These are phyloP conservation scores for Halocynthia roretzi DNA, from an alignment of 23 tunicate species.

Conservation along the genomic window DNA sequence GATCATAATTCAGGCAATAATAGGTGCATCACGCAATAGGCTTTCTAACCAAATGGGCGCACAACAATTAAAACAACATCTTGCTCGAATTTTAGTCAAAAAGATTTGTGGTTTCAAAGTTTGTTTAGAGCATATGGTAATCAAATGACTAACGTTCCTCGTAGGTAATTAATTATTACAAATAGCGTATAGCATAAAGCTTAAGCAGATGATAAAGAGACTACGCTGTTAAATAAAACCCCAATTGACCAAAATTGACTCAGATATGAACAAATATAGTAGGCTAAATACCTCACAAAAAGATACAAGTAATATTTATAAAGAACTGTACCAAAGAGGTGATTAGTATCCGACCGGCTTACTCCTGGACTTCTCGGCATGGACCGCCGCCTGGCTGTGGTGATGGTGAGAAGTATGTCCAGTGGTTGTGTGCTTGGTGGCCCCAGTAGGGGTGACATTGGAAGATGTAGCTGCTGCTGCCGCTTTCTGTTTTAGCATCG, in stretches of 20 bases:
- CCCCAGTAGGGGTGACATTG: constrained; percentile 87
- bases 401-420: constrained; percentile 69
- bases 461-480: constrained; percentile 37
- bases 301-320: background rate
- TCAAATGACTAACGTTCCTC: background rate
- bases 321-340: no score
- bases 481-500: constrained; percentile 45
- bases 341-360: constrained; percentile 56
- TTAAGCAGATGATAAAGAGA: background rate
- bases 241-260: background rate
- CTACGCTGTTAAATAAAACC: background rate
- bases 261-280: background rate
- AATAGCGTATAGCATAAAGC: background rate
- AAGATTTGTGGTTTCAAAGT: no score
- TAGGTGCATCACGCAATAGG: no score
- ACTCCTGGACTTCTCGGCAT: constrained; percentile 40
- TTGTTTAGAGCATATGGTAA: no score
- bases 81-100: no score
- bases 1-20: no score
- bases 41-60: no score
- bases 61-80: no score
- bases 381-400: constrained; percentile 22
- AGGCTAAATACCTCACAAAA: background rate
- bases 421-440: constrained; percentile 75
- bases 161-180: background rate